These are phyloP conservation scores for Dugesia japonica DNA, from an alignment of 2,888 invertebrate genomes.

Conservation along the genomic window DNA sequence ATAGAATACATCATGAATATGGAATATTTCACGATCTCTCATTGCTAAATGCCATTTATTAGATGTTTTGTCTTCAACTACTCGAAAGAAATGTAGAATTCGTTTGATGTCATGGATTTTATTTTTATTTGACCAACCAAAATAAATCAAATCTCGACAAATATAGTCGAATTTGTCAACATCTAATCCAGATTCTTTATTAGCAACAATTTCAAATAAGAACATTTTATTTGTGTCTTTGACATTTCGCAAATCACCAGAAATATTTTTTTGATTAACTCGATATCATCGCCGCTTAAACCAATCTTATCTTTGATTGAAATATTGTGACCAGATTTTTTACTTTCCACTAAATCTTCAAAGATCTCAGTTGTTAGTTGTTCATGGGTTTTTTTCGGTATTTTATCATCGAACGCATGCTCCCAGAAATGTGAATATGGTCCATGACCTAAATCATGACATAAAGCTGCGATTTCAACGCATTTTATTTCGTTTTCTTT, in stretches of 20 bases:
- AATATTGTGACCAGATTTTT: not conserved
- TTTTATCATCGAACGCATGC: not conserved
- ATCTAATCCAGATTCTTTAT: constrained; percentile 39
- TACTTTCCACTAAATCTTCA: not conserved
- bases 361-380: not conserved
- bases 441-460: constrained; percentile 15
- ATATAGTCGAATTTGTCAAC: constrained; percentile 28
- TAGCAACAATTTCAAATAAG: constrained; percentile 51
- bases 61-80: not conserved
- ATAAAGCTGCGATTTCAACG: not conserved
- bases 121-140: constrained; percentile 21
- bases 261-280: no score
- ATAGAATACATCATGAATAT: not conserved
- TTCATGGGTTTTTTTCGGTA: not conserved
- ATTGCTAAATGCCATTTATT: not conserved
- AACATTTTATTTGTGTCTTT: not conserved
- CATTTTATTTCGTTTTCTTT: not conserved
- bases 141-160: not conserved
- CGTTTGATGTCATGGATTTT: constrained; percentile 1
- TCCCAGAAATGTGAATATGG: not conserved
- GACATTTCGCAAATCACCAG: no score
- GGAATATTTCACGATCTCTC: not conserved
- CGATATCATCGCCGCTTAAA: no score
- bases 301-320: not conserved
- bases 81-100: not conserved